Percentiles rank a stretch among this genome's conserved stretches.
phyloP scores from a whole-genome alignment of 1,140 invertebrate species.

The Vanessa tameamea region DNA sequence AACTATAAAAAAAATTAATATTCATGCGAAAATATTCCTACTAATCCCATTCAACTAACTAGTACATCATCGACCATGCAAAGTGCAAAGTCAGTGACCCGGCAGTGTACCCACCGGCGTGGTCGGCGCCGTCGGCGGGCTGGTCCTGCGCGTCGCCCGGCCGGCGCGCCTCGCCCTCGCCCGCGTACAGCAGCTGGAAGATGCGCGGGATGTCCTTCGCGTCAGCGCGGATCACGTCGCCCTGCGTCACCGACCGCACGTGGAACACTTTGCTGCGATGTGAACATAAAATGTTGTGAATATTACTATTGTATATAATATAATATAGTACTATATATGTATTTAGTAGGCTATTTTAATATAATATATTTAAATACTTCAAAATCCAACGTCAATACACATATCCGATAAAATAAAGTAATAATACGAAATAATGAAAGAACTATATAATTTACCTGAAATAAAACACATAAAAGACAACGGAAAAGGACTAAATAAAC shows the following conservation, averaged over 20 bases:
- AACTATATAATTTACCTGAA: too few species aligned
- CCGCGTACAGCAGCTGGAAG: conserved; percentile 97
- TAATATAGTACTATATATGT: too few species aligned
- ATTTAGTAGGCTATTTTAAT: too few species aligned
- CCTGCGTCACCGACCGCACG: conserved; percentile 98
- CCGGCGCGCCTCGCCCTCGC: conserved; percentile 94
- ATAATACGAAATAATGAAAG: too few species aligned
- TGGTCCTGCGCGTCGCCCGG: conserved; percentile 85
- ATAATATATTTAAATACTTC: too few species aligned
- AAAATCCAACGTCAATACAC: too few species aligned
- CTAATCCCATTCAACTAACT: background rate
- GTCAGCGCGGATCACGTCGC: conserved; percentile 98
- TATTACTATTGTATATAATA: background rate
- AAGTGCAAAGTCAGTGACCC: background rate
- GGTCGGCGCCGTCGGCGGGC: conserved; percentile 57
- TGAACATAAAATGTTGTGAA: background rate
- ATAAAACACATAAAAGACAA: too few species aligned
- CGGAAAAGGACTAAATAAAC: too few species aligned
- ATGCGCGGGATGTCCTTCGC: conserved; percentile 99
- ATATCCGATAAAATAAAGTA: too few species aligned
- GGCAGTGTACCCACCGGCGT: conserved; percentile 45
- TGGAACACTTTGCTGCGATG: conserved; percentile 97
- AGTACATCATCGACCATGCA: too few species aligned
- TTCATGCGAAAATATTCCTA: too few species aligned
- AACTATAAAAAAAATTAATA: too few species aligned